Base-by-base conservation (phyloP, 2,113 vertebrate species). In the Pongo pygmaeus region DNA sequence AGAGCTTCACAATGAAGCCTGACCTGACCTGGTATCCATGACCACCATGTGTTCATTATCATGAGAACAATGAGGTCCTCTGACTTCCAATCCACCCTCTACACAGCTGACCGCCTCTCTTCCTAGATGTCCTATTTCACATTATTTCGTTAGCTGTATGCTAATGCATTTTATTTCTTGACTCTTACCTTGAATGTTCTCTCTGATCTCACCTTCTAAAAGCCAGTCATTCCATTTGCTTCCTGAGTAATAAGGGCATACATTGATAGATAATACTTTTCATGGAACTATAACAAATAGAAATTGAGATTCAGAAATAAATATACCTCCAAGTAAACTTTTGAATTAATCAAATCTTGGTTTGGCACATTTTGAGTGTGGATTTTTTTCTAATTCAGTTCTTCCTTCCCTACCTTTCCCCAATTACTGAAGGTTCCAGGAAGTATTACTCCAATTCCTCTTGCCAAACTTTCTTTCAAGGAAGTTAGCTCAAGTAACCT, bases 241-340 rank as follows among this genome's bases (percentile, higher is more conserved):
- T 93, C 16, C 50, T 75, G 17, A 70, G 30, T 75, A 75, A 57
- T 14, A 70, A 61, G 55, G 32, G 83, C 2, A 2, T 74, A 0
- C 5, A 69, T 9, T 70, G 5, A 59, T 30, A 40, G 23, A 17
- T 52, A 32, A 79, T 59, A 52, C 3, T 80, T 25, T 81, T 77
- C 48, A 55, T 61, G 20, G 8, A 7, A 88, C 22, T 90, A 40
- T 32, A 89, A 81, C 48, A 90, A 59, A 48, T 84, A 59, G 69
- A 90, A 92, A 93, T 46, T 84, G 35, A 69, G 35, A 25, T 43
- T 95, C 61, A 94, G n/a, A 81, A 78, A 64, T 55, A 90, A 93
- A 88, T 75, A 57, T 14, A 17, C 2, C 12, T 11, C 30, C 23
- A 69, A 59, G 43, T 0, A 64, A 67, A 59, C 22, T 52, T 81